Percentiles rank a stretch among this genome's conserved stretches.
Conservation (phyloP, 2,797 vertebrate genomes). For the Rhadinocentrus ornatus region DNA sequence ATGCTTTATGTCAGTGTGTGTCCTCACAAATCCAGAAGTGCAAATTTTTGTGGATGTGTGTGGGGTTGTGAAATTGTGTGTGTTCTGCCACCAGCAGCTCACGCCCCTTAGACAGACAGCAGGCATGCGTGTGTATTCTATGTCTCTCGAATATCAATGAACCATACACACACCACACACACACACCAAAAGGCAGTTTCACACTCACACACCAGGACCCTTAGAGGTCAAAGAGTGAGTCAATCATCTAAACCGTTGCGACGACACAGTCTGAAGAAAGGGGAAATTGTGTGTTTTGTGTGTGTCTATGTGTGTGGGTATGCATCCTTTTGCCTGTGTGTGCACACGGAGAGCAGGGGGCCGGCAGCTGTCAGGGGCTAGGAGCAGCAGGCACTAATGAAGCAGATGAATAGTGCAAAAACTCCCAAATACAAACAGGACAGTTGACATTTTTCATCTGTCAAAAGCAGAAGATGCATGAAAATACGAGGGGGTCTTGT, state of each 20-base stretch:
- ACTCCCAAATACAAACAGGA: conserved; percentile 99
- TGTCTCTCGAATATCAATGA: conserved; percentile 98
- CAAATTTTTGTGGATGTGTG: conserved; percentile 26
- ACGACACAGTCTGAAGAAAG: conserved; percentile 94
- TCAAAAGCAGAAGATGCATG: conserved; percentile 99
- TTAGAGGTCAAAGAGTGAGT: conserved; percentile 99
- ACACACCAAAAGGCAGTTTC: conserved; percentile 29
- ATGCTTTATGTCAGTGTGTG: background rate
- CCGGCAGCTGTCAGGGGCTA: conserved; percentile 94
- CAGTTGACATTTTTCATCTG: conserved; percentile 99
- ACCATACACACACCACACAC: conserved; percentile 64
- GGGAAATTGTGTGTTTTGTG: conserved; percentile 18
- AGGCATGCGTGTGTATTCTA: conserved; percentile 88
- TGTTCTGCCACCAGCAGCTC: conserved; percentile 77
- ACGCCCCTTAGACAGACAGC: conserved; percentile 94
- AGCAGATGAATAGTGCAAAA: conserved; percentile 99
- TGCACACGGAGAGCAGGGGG: conserved; percentile 79
- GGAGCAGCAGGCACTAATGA: conserved; percentile 99
- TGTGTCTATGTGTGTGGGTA: conserved; percentile 22
- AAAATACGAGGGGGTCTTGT: conserved; percentile 97
- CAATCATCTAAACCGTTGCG: conserved; percentile 96
- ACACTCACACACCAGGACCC: conserved; percentile 81
- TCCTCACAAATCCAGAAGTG: conserved; percentile 17
- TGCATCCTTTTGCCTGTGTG: conserved; percentile 37
- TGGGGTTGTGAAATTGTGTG: conserved; percentile 39